phyloP scores from a whole-genome alignment of 2,113 vertebrate genomes.

The Tinamus guttatus region DNA sequence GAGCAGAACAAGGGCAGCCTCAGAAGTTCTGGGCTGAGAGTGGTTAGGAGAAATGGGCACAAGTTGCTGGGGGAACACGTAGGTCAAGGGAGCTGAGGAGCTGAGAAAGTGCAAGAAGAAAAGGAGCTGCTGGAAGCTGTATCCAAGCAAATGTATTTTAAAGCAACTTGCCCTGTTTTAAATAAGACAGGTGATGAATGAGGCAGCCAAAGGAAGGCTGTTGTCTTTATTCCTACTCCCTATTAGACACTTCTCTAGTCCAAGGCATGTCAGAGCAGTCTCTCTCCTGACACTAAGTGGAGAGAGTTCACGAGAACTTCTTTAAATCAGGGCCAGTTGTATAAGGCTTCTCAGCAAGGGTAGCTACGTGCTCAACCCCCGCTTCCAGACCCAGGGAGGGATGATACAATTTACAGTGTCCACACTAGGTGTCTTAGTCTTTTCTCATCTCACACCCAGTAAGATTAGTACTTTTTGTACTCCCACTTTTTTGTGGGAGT shows the following conservation, averaged over 20 bases:
- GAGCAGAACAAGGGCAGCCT: not conserved
- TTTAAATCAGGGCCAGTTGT: not conserved
- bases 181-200: not conserved
- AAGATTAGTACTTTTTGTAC: no score
- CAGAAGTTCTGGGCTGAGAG: not conserved
- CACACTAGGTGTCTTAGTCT: not conserved
- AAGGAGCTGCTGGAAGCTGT: not conserved
- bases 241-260: not conserved
- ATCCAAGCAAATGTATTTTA: not conserved
- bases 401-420: not conserved
- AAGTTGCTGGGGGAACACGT: not conserved
- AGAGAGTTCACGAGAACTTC: not conserved
- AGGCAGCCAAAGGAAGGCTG: not conserved
- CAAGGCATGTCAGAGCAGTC: not conserved
- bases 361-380: accelerated
- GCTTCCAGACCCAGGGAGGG: not conserved
- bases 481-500: not conserved
- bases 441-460: not conserved
- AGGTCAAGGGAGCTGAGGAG: not conserved
- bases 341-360: not conserved
- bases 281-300: conserved; percentile 63
- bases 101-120: not conserved
- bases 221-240: not conserved
- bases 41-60: not conserved
- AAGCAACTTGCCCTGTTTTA: not conserved